Conservation (phyloP, 1,140 invertebrate genomes). For the Drosophila ercepeae region DNA sequence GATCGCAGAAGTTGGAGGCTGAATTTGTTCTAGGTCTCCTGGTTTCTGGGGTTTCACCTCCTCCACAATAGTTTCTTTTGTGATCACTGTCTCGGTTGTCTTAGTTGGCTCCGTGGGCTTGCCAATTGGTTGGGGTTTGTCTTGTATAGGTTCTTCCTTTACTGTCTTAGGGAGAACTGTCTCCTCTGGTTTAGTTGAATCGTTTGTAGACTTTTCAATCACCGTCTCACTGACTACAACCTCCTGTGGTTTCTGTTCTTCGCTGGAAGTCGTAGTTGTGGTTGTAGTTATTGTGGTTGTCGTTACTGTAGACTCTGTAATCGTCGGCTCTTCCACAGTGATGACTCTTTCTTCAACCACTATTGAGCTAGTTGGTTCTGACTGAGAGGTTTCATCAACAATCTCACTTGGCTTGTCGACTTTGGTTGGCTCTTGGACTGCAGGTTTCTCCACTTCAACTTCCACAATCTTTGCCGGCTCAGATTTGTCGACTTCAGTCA, state of each 20-base stretch:
- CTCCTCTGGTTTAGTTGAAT: neutral
- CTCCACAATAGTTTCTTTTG: constrained; percentile 3
- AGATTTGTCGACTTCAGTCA: constrained; percentile 4
- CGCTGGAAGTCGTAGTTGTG: constrained; percentile 38
- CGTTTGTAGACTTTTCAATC: neutral
- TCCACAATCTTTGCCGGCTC: constrained; percentile 20
- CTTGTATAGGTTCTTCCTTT: neutral
- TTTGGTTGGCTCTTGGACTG: constrained; percentile 9
- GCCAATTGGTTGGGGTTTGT: neutral
- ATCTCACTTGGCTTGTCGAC: constrained; percentile 4
- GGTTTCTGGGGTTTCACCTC: constrained; percentile 30
- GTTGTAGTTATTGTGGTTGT: constrained; percentile 56
- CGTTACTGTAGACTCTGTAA: constrained; percentile 46
- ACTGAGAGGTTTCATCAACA: neutral
- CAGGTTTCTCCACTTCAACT: neutral
- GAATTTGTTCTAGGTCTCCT: constrained; percentile 36
- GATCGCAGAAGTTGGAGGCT: neutral
- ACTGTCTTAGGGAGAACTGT: constrained; percentile 16
- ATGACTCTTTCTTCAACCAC: constrained; percentile 37
- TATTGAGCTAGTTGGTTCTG: constrained; percentile 1
- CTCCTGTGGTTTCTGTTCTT: constrained; percentile 26
- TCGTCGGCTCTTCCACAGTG: constrained; percentile 52
- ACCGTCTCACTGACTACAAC: constrained; percentile 22
- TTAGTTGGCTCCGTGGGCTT: constrained; percentile 10
- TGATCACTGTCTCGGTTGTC: constrained; percentile 30